These are phyloP conservation scores for Spea multiplicata DNA, from an alignment of 2,113 vertebrate species.

Conservation along the genomic window DNA sequence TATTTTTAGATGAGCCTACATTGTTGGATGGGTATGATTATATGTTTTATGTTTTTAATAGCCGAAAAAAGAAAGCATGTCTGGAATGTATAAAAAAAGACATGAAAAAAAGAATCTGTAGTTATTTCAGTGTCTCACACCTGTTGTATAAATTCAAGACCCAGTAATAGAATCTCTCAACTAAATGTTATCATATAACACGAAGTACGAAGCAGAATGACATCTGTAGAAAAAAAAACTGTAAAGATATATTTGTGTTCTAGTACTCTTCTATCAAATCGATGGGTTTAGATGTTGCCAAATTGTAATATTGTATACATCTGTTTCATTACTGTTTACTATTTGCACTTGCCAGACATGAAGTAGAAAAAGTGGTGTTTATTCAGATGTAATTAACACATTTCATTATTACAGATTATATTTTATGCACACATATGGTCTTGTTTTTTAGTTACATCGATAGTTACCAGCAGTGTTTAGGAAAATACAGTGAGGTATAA, in stretches of 20 bases:
- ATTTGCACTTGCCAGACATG: not conserved
- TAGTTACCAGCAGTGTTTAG: not conserved
- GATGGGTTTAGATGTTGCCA: constrained; percentile 11
- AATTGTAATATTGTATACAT: constrained; percentile 10
- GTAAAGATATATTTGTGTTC: not conserved
- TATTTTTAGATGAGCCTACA: too few species aligned
- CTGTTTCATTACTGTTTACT: constrained; percentile 8
- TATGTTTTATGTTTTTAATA: not conserved
- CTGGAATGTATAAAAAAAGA: not conserved
- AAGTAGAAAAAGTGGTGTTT: not conserved
- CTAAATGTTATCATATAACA: constrained; percentile 5
- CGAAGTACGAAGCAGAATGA: not conserved
- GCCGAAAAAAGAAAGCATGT: not conserved
- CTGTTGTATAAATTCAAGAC: constrained; percentile 13
- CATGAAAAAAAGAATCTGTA: not conserved
- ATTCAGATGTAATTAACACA: constrained; percentile 6
- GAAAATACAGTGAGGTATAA: not conserved
- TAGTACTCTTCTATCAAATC: not conserved
- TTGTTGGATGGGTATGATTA: too few species aligned
- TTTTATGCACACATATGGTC: not conserved
- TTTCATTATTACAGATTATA: not conserved
- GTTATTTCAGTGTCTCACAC: not conserved
- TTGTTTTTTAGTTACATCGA: not conserved
- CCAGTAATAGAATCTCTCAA: not conserved
- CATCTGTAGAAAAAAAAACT: not conserved